phyloP scores from a whole-genome alignment of 2,113 vertebrate genomes.

The Salvelinus alpinus region DNA sequence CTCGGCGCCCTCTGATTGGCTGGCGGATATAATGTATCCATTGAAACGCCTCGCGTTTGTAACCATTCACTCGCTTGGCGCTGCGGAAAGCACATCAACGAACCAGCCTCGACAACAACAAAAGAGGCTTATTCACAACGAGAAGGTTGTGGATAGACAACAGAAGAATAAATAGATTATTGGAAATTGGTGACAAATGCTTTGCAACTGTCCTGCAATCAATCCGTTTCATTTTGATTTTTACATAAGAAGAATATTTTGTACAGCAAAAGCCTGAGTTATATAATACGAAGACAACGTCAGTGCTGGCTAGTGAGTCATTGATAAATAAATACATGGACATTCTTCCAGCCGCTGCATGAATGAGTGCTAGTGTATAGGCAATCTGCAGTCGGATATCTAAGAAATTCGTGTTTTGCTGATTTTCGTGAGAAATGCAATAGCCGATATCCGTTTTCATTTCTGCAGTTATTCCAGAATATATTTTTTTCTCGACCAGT shows the following conservation, averaged over 20 bases:
- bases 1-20: constrained; percentile 84
- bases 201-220: background rate
- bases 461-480: background rate
- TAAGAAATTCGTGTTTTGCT: background rate
- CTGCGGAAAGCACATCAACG: constrained; percentile 59
- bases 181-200: background rate
- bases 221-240: background rate
- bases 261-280: constrained; percentile 38
- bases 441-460: background rate
- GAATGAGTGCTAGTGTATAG: constrained; percentile 62
- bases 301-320: constrained; percentile 59
- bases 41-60: constrained; percentile 77
- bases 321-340: constrained; percentile 75
- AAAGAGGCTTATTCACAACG: constrained; percentile 26
- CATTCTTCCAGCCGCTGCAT: constrained; percentile 53
- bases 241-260: background rate
- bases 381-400: constrained; percentile 23
- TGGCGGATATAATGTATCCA: constrained; percentile 78
- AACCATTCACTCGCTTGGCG: constrained; percentile 85
- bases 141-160: background rate
- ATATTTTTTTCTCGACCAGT: constrained; percentile 2
- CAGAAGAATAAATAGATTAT: background rate
- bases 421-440: too few relatives aligned
- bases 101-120: constrained; percentile 26
- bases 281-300: constrained; percentile 40